phyloP scores from a whole-genome alignment of 2,113 vertebrate genomes.

The Solenodon paradoxus region DNA sequence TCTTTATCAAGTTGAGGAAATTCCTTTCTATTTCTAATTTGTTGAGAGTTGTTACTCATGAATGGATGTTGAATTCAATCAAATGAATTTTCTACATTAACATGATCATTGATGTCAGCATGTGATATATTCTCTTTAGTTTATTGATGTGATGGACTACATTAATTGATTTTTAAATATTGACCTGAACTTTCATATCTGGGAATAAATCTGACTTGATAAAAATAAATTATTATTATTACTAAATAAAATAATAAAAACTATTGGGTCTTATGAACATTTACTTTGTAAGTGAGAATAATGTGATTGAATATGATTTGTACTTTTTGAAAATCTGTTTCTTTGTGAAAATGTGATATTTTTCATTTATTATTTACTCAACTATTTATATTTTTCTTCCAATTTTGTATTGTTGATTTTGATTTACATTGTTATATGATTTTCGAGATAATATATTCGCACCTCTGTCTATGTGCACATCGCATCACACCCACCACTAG shows the following conservation, averaged over 20 bases:
- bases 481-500: too few species aligned
- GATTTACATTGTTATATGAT: too few species aligned
- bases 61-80: neutral
- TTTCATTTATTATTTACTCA: too few species aligned
- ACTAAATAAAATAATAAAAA: neutral
- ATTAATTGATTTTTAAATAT: conserved; percentile 27
- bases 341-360: neutral
- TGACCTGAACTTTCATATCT: neutral
- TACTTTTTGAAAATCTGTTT: conserved; percentile 26
- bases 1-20: neutral
- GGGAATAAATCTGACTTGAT: neutral
- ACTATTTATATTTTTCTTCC: too few species aligned
- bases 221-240: neutral
- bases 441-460: too few species aligned
- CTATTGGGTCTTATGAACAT: neutral
- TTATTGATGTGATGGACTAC: neutral
- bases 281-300: neutral
- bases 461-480: too few species aligned
- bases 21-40: neutral
- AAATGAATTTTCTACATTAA: neutral
- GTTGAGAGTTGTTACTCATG: neutral
- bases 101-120: neutral
- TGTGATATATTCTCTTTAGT: neutral
- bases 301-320: neutral
- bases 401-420: too few species aligned